Base-by-base conservation (phyloP, 2,113 vertebrate species). In the Xenopus borealis region DNA sequence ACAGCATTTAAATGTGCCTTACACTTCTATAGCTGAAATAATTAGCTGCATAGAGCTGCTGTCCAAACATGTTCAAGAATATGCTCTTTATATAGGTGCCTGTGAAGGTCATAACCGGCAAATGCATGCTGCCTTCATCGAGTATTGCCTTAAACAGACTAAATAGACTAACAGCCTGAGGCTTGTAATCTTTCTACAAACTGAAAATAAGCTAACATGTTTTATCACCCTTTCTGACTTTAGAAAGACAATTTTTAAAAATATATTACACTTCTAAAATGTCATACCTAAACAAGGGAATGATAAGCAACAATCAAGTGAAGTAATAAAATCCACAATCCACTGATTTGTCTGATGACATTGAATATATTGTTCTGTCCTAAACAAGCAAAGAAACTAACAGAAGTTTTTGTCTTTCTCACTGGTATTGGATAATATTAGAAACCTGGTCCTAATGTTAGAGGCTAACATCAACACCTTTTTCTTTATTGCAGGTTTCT, bases 161-260 rank as follows among this genome's bases (percentile, higher is more conserved):
- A 18, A 71, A 23, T 19, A 3, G 40, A 67, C 68, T 11, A 83
- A 72, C 57, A 45, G 77, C 82, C 53, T 12, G 0, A 0, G 78
- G 80, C 19, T 2, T 50, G 62, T 62, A 68, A 79, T 81, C 76
- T 80, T 63, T 78, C 77, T 78, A 53, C 64, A 59, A 78, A 44
- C 79, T 76, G 79, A 53, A 79, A 84, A 86, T 79, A 78, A 80
- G 84, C 50, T 69, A 73, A 14, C 63, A 63, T 85, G 84, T 81
- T 84, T 85, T 79, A 74, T 85, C 81, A 84, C 87, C 81, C 33
- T 65, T 16, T 64, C 7, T 9, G 12, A 16, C 8, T 45, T 44
- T 66, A 45, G 0, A 19, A 66, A 23, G 59, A 62, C 1, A 12
- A 3, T 50, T 50, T 50, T 7, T 12, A 3, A 50, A 50, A 50